Conservation (phyloP, 2,113 vertebrate species). For the Melanocharis versteri region DNA sequence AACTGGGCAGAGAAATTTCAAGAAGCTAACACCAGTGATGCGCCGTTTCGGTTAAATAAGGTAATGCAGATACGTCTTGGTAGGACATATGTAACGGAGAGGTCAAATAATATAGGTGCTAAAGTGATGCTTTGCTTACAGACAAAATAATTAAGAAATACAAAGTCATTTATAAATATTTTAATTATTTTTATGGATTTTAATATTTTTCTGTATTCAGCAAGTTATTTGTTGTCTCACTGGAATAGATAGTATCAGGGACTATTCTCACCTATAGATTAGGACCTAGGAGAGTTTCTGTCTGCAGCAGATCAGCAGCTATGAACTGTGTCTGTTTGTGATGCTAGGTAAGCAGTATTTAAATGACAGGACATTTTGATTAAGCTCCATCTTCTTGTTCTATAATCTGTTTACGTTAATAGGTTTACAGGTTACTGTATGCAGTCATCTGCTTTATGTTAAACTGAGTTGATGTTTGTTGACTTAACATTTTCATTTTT, state of each 20-base stretch:
- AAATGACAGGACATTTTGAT: background rate
- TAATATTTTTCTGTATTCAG: background rate
- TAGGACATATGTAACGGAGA: background rate
- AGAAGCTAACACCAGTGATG: slow-evolving; percentile 70
- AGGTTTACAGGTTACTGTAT: background rate
- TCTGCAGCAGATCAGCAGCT: background rate
- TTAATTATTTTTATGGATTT: background rate
- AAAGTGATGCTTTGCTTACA: background rate
- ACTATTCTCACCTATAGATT: background rate
- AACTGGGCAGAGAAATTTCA: slow-evolving; percentile 82
- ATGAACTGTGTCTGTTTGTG: background rate
- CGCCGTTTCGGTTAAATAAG: slow-evolving; percentile 80
- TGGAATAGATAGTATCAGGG: background rate
- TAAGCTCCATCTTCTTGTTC: background rate
- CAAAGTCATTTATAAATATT: background rate
- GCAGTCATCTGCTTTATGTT: background rate
- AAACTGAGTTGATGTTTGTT: background rate
- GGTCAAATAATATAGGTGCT: background rate
- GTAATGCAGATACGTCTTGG: slow-evolving; percentile 14
- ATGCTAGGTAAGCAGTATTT: background rate
- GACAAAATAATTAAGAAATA: background rate
- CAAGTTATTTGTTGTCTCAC: background rate
- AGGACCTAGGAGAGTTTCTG: background rate
- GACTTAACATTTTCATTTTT: background rate
- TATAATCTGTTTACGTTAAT: background rate